These are phyloP conservation scores for Dinomys branickii DNA, from an alignment of 2,113 vertebrate species.

Conservation along the genomic window DNA sequence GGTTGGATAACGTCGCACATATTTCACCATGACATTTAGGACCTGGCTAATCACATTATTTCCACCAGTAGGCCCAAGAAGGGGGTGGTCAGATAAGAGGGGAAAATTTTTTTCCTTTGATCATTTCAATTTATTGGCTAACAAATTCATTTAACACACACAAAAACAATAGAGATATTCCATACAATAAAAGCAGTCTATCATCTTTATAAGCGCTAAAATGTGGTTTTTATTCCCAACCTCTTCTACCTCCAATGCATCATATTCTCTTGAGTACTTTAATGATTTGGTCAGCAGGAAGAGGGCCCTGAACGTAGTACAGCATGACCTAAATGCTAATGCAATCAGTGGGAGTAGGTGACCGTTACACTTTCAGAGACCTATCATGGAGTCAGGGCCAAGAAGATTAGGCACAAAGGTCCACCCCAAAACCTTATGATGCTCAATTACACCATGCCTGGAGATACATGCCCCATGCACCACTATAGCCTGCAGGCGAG, in stretches of 20 bases:
- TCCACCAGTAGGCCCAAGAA: constrained; percentile 27
- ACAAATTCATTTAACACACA: constrained; percentile 23
- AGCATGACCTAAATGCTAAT: background rate
- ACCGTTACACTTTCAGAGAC: background rate
- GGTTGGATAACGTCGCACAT: constrained; percentile 23
- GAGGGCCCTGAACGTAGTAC: background rate
- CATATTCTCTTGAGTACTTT: background rate
- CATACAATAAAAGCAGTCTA: background rate
- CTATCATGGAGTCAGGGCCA: background rate
- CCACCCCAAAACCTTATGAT: background rate
- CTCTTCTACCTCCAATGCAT: background rate
- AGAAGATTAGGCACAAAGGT: background rate
- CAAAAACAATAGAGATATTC: background rate
- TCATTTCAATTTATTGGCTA: constrained; percentile 38
- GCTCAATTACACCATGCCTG: background rate
- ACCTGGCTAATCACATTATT: constrained; percentile 55
- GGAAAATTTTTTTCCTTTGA: background rate
- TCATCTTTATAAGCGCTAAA: background rate
- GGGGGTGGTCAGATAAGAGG: constrained; percentile 21
- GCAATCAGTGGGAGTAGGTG: background rate
- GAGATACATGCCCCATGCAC: background rate
- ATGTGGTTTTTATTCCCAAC: background rate
- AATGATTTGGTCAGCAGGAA: background rate
- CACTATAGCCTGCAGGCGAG: accelerated
- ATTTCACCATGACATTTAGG: constrained; percentile 53